Percentiles rank a stretch among this genome's conserved stretches.
Conservation (phyloP, 2,113 vertebrate genomes). For the Pseudolaguvia tuberculata region DNA sequence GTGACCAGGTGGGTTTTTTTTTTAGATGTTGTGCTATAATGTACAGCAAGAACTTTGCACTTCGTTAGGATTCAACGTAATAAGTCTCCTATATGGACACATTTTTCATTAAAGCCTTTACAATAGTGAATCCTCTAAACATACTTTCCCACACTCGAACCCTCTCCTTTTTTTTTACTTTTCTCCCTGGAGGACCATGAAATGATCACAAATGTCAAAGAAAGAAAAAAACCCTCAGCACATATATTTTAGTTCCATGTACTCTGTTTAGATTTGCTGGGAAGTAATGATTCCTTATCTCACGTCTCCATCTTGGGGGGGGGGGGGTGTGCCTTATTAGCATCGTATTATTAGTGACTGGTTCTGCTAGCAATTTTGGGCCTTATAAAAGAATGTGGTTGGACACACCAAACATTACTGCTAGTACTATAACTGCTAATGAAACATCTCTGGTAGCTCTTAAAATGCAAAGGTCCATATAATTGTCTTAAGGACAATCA, state of each 20-base stretch:
- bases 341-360: no score
- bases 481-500: not conserved
- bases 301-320: not conserved
- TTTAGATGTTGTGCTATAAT: not conserved
- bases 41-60: not conserved
- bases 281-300: not conserved
- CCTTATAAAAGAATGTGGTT: no score
- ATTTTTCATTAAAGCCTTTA: not conserved
- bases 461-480: no score
- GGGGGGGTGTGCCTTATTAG: not conserved
- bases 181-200: not conserved
- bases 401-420: no score
- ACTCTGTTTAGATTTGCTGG: not conserved
- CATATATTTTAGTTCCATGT: no score
- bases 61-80: not conserved
- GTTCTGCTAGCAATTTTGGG: no score
- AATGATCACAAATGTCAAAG: conserved; percentile 20
- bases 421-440: no score
- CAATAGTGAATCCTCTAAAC: not conserved
- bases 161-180: not conserved
- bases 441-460: no score
- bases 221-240: no score
- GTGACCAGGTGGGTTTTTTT: no score
- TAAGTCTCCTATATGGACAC: not conserved
- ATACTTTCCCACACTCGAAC: not conserved